These are phyloP conservation scores for Ianthella basta DNA, from an alignment of 37 sponge, comb jelly and placozoan genomes.

Conservation along the genomic window DNA sequence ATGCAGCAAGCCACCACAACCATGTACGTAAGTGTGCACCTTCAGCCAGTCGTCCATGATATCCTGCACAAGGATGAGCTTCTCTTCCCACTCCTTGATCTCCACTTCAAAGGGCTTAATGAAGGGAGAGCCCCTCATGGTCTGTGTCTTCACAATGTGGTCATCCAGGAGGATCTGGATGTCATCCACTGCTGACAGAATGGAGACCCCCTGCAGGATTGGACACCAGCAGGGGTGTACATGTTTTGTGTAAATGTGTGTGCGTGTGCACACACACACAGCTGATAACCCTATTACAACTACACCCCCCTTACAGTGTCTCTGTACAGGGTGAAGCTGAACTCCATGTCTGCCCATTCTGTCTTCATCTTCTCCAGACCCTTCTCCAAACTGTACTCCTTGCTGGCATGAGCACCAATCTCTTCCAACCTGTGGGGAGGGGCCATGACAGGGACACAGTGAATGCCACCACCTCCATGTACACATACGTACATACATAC, in stretches of 20 bases:
- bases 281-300: not conserved
- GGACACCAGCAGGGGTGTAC: not conserved
- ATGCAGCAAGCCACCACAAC: not conserved
- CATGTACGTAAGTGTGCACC: conserved; percentile 22
- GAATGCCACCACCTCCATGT: not conserved
- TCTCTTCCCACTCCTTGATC: conserved; percentile 95
- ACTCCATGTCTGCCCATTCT: conserved; percentile 90
- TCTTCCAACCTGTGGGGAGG: conserved; percentile 78
- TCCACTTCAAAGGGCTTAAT: conserved; percentile 96
- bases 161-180: conserved; percentile 94
- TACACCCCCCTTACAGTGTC: conserved; percentile 72
- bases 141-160: conserved; percentile 97
- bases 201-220: conserved; percentile 72
- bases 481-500: not conserved
- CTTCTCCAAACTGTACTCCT: conserved; percentile 96
- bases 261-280: no score
- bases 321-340: conserved; percentile 86
- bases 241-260: not conserved
- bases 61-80: conserved; percentile 87
- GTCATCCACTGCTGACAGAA: conserved; percentile 94
- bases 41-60: conserved; percentile 98
- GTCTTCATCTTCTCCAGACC: conserved; percentile 95
- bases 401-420: conserved; percentile 91
- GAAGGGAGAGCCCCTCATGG: conserved; percentile 98
- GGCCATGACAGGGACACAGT: not conserved